Evolutionary conservation across 2,113 vertebrate genomes (phyloP).

Genomic region (Cariama cristata): DNA sequence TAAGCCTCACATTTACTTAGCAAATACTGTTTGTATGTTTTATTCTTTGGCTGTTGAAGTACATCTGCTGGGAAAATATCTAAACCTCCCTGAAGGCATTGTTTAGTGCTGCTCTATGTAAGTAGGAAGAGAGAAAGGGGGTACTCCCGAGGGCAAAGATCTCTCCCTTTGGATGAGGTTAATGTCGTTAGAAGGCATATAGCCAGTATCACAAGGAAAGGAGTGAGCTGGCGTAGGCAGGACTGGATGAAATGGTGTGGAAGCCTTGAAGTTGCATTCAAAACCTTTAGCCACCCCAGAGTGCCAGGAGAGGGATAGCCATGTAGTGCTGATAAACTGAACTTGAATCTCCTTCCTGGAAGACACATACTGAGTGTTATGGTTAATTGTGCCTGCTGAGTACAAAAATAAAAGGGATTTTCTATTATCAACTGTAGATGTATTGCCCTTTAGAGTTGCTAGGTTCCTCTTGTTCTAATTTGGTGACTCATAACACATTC

Average conservation of each 20-base stretch:
- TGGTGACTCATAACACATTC: slow-evolving; percentile 31
- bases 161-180: background rate
- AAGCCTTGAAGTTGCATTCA: background rate
- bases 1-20: background rate
- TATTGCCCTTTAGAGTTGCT: slow-evolving; percentile 45
- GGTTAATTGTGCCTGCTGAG: background rate
- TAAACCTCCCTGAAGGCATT: background rate
- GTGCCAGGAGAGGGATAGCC: background rate
- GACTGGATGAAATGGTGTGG: background rate
- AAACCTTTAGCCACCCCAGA: background rate
- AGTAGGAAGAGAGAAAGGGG: background rate
- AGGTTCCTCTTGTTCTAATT: slow-evolving; percentile 51
- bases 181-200: background rate
- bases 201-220: background rate
- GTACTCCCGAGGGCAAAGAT: background rate
- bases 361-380: background rate
- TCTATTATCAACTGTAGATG: slow-evolving; percentile 46
- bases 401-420: slow-evolving; percentile 56
- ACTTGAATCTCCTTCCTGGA: slow-evolving; percentile 2
- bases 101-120: background rate
- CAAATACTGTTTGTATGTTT: background rate
- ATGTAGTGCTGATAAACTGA: background rate
- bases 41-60: background rate
- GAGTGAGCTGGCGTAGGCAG: background rate
- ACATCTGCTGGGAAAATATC: background rate